Evolutionary conservation across 1,140 invertebrate genomes (phyloP).

Genomic region (Calephelis virginiensis): DNA sequence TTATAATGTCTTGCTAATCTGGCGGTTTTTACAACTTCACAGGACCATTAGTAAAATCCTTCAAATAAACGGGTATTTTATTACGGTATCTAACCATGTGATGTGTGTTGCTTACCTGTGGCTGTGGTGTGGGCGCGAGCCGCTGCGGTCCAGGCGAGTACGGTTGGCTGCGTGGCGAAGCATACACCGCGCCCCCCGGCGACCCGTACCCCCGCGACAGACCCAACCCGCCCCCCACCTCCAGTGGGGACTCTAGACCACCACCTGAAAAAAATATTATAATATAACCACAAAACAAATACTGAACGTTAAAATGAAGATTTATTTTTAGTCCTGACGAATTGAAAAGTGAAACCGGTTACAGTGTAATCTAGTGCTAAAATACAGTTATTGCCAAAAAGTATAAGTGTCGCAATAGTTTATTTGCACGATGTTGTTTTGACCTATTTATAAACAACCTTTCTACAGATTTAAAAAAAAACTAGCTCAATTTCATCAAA

Average conservation of each 20-base stretch:
- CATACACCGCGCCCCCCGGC: slow-evolving; percentile 49
- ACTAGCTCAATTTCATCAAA: no score
- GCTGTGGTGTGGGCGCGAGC: slow-evolving; percentile 54
- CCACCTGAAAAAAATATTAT: slow-evolving; percentile 27
- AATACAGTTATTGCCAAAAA: no score
- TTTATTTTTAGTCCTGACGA: background rate
- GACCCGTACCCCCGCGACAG: slow-evolving; percentile 44
- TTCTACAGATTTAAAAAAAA: no score
- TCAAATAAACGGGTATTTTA: no score
- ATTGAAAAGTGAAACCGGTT: no score
- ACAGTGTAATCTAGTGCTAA: no score
- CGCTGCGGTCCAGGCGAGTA: slow-evolving; percentile 53
- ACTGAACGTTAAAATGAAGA: background rate
- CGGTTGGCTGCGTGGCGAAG: slow-evolving; percentile 53
- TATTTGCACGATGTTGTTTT: background rate
- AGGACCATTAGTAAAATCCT: no score
- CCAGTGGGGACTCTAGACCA: slow-evolving; percentile 49
- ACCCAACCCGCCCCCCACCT: slow-evolving; percentile 42
- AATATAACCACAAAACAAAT: background rate
- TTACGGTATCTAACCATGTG: no score
- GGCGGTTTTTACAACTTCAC: no score
- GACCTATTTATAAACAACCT: no score
- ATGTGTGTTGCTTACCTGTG: no score
- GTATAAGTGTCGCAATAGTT: background rate
- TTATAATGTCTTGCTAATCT: no score